Percentiles rank a stretch among this genome's conserved stretches.
phyloP scores from a whole-genome alignment of 2,113 vertebrate species.

The Cyprinodon variegatus region DNA sequence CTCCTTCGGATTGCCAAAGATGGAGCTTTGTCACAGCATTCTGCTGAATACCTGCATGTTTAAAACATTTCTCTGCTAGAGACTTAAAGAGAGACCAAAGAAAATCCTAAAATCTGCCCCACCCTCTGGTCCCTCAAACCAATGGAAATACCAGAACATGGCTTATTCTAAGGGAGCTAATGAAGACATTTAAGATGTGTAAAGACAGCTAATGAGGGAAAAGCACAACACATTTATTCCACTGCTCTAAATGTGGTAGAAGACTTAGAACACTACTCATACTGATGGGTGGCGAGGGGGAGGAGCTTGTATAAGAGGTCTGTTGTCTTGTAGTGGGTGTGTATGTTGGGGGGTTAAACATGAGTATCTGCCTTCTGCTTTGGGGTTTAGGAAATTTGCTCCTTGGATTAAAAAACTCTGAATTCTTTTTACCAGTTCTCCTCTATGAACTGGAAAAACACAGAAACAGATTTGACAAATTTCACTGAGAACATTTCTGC shows the following conservation, averaged over 20 bases:
- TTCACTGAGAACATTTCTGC: slow-evolving; percentile 4
- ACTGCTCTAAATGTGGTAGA: slow-evolving; percentile 71
- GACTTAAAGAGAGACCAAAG: neutral
- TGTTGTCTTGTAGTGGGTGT: slow-evolving; percentile 69
- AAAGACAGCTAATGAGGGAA: slow-evolving; percentile 59
- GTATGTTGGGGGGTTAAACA: slow-evolving; percentile 47
- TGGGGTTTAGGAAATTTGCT: neutral
- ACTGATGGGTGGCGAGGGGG: slow-evolving; percentile 35
- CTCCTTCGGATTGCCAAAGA: slow-evolving; percentile 12
- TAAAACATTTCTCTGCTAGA: neutral
- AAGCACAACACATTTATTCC: slow-evolving; percentile 77
- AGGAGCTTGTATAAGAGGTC: slow-evolving; percentile 8
- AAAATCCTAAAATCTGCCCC: slow-evolving; percentile 41
- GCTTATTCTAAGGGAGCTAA: slow-evolving; percentile 52
- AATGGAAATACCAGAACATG: slow-evolving; percentile 68
- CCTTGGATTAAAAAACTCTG: slow-evolving; percentile 11
- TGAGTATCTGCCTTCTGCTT: slow-evolving; percentile 26
- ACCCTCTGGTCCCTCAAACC: slow-evolving; percentile 20
- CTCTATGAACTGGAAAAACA: neutral
- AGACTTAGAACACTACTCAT: slow-evolving; percentile 59
- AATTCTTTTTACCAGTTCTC: slow-evolving; percentile 33
- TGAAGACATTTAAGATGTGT: slow-evolving; percentile 73
- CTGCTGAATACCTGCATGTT: neutral
- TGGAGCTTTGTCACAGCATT: slow-evolving; percentile 1
- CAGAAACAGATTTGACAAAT: neutral